Evolutionary conservation across 1,140 invertebrate genomes (phyloP), one percentile per base, ranked within the genome.

Genomic region (Lasaia peninsularis): DNA sequence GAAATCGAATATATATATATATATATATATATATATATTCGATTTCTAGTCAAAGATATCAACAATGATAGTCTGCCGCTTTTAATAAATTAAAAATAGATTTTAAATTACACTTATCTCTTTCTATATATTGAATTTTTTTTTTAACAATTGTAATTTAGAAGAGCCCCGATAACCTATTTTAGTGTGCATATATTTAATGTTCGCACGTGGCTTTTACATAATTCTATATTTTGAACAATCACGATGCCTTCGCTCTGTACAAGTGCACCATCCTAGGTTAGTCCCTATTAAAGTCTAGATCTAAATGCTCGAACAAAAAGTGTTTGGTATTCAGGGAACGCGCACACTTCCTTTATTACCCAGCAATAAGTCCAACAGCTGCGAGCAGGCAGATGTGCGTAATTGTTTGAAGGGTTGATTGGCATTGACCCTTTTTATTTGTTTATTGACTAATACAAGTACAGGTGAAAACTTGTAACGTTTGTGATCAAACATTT

Each of bases 311-410:
- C 58, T 56, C 51, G 56, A 56, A 63, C 62, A 72, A 76, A 71
- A 67, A 53, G 56, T 34, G 48, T 55, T 67, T 63, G 69, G 69
- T 61, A 80, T 80, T 73, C 75, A 68, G 72, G 62, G 65, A 71
- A 60, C 62, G 66, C 59, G 54, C 68, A 62, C 55, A 63, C 68
- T 80, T 77, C 77, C 77, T 75, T 79, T 79, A 73, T 75, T 73
- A 66, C 75, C 61, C 62, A 53, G 72, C 65, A 78, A 73, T 75
- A 69, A 67, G 68, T 66, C 63, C 56, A 57, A 63, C 77, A 77
- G 73, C 74, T 78, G 75, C 70, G 52, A 54, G 24, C 54, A 56
- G 61, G 69, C 74, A 79, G 76, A 75, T 79, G 76, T 63, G 64
- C 48, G 69, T 70, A 78, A 78, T 78, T 75, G 73, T 67, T 75